Base-by-base conservation (phyloP, 23 tunicate genomes). In the Phallusia fumigata region DNA sequence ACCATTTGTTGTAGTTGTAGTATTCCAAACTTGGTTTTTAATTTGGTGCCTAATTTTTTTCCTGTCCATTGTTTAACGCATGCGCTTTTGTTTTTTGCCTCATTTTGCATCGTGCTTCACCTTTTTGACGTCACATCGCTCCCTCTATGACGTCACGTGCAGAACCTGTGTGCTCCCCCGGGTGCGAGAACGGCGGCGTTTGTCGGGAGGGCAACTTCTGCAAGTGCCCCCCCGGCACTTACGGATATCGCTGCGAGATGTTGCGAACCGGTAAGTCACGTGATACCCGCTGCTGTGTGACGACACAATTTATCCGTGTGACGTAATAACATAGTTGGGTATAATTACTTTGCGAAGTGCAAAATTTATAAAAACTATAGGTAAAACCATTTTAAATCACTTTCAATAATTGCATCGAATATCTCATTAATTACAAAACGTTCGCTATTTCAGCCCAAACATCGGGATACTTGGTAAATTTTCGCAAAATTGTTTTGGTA, bases 101-200 rank as follows among this genome's bases (percentile, higher is more conserved):
- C 21, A 32, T 32, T 64, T 64, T 44, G n/a, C 30, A 65, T 81
- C 84, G 35, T 51, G 72, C 28, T 78, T 47, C 64, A n/a, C 2
- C 50, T 30, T 49, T 32, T 34, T 79, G 73, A 53, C 83, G 83
- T 53, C 83, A 79, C 83, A 36, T 31, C 21, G 35, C 28, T 36
- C 19, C 32, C 30, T 58, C 69, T 58, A 24, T 58, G 69, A 58
- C 69, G 69, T 58, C 69, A 22, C 28, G 36, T 12, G 0, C 74
- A 78, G 86, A 74, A 0, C 80, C 80, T 18, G 73, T 53, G 0
- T 83, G 86, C 30, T 45, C 31, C 52, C 83, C 83, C 18, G 83
- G 83, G 6, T 83, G 86, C 50, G 86, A 52, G 74, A 83, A 83
- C 73, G 86, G 80, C 11, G 86, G 86, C 12, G 73, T 75, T n/a